These are phyloP conservation scores for Anguilla obscura DNA, from an alignment of 2,797 vertebrate species.

Conservation along the genomic window DNA sequence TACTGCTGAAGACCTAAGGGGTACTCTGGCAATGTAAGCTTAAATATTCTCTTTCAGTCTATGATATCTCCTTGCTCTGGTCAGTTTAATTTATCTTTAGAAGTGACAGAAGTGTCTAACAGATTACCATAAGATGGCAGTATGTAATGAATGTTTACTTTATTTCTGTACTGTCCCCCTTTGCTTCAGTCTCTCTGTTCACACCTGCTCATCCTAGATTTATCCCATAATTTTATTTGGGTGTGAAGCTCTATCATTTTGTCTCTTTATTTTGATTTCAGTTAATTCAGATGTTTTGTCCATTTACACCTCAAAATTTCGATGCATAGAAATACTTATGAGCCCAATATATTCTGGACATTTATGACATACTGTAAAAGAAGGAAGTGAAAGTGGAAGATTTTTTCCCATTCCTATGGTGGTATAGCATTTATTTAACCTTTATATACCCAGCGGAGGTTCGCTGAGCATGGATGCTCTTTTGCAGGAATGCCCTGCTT, in stretches of 20 bases:
- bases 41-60: background rate
- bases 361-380: too few relatives aligned
- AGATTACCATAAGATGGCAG: background rate
- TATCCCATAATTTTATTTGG: conserved; percentile 66
- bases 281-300: conserved; percentile 62
- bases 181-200: conserved; percentile 41
- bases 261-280: conserved; percentile 54
- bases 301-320: conserved; percentile 50
- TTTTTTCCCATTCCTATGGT: too few relatives aligned
- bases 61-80: background rate
- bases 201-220: background rate
- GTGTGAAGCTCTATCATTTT: conserved; percentile 59
- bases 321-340: too few relatives aligned
- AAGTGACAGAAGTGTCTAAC: background rate
- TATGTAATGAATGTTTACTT: background rate
- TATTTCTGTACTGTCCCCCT: conserved; percentile 53
- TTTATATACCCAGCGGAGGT: too few relatives aligned
- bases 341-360: too few relatives aligned
- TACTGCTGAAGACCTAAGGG: conserved; percentile 27
- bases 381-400: too few relatives aligned
- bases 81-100: background rate
- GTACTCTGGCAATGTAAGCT: background rate
- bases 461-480: too few relatives aligned
- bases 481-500: too few relatives aligned
- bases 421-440: too few relatives aligned